phyloP scores from a whole-genome alignment of 2,888 invertebrate species.

The Calameuta pallipes region DNA sequence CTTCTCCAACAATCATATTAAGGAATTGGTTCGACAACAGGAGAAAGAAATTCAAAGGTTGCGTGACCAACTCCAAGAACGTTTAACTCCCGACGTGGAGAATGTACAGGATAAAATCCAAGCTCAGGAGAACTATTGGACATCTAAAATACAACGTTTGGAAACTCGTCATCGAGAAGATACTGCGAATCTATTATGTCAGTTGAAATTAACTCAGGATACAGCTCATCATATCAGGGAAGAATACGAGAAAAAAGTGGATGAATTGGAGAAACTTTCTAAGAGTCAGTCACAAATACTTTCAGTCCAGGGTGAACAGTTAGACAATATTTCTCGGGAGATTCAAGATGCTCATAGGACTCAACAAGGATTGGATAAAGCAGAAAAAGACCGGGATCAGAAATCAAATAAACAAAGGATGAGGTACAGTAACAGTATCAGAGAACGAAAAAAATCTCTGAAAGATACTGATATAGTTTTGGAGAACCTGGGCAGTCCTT shows the following conservation, averaged over 20 bases:
- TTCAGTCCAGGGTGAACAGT: conserved; percentile 46
- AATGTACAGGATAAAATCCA: conserved; percentile 49
- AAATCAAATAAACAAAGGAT: neutral
- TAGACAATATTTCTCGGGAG: conserved; percentile 35
- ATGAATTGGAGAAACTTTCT: conserved; percentile 49
- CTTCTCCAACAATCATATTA: conserved; percentile 64
- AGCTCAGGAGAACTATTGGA: conserved; percentile 59
- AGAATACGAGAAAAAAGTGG: conserved; percentile 55
- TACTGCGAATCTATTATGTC: conserved; percentile 51
- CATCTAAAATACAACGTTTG: conserved; percentile 53
- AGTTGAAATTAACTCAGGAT: conserved; percentile 54
- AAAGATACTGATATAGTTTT: conserved; percentile 5
- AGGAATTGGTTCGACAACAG: conserved; percentile 68
- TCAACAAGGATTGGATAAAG: neutral
- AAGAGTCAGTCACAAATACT: conserved; percentile 47
- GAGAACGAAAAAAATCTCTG: neutral
- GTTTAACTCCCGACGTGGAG: conserved; percentile 58
- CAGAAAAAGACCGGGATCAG: neutral
- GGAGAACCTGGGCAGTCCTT: conserved; percentile 26
- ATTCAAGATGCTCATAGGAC: conserved; percentile 22
- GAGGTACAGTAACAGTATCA: neutral
- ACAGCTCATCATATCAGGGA: conserved; percentile 44
- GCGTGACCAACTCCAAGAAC: conserved; percentile 67
- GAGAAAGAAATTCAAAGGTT: conserved; percentile 68
- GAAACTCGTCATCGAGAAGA: conserved; percentile 55